Conservation (phyloP, 2,113 vertebrate species). For the Hiodon tergisus region DNA sequence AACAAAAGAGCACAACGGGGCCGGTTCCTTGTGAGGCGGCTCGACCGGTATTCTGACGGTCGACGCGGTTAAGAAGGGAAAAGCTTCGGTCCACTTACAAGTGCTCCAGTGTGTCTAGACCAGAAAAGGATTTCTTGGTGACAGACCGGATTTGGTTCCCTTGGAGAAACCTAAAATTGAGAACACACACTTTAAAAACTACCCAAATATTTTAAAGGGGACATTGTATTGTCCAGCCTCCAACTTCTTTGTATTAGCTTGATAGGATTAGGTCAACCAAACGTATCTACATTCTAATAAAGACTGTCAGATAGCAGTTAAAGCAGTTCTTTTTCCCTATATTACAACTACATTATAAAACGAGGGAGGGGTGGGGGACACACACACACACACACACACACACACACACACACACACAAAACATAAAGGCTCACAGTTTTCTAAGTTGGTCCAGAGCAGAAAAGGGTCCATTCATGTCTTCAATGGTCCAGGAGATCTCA, state of each 20-base stretch:
- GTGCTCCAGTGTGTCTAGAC: slow-evolving; percentile 84
- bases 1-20: too few species aligned
- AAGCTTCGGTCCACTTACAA: slow-evolving; percentile 71
- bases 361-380: too few species aligned
- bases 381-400: background rate
- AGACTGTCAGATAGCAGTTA: too few species aligned
- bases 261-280: too few species aligned
- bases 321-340: too few species aligned
- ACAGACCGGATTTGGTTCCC: slow-evolving; percentile 92
- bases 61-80: too few species aligned
- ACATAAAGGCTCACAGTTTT: slow-evolving; percentile 68
- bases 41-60: too few species aligned
- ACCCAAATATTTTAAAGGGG: background rate
- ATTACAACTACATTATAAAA: too few species aligned
- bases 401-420: background rate
- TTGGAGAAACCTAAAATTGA: slow-evolving; percentile 75
- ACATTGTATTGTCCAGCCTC: too few species aligned
- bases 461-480: slow-evolving; percentile 97
- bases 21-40: too few species aligned
- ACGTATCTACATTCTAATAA: too few species aligned
- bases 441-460: slow-evolving; percentile 84
- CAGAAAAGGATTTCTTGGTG: slow-evolving; percentile 93
- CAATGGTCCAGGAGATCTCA: slow-evolving; percentile 96
- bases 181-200: slow-evolving; percentile 23
- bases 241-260: too few species aligned